Evolutionary conservation across 2,797 vertebrate species (phyloP).

Genomic region (Onychomys torridus): DNA sequence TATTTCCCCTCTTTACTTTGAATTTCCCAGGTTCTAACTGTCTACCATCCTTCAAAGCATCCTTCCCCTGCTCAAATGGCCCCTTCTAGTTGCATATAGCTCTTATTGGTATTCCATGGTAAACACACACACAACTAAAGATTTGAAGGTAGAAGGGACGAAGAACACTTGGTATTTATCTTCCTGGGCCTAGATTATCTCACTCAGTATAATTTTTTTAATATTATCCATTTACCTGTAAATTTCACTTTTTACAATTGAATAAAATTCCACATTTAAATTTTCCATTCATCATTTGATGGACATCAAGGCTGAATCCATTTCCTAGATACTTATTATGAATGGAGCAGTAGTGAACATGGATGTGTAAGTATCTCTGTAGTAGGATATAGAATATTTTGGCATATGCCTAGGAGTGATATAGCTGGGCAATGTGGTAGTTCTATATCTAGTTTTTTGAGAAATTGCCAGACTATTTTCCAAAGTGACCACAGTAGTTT

Average conservation of each 20-base stretch:
- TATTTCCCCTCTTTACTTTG: neutral
- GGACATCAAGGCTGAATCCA: neutral
- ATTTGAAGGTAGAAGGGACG: neutral
- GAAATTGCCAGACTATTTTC: neutral
- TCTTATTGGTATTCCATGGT: neutral
- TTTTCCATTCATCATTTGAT: neutral
- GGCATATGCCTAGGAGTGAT: neutral
- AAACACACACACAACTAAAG: neutral
- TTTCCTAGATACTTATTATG: neutral
- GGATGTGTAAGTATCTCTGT: neutral
- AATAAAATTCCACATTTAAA: neutral
- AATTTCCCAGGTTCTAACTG: neutral
- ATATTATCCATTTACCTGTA: neutral
- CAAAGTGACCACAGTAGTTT: neutral
- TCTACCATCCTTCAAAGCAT: neutral
- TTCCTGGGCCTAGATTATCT: neutral
- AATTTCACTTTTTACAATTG: neutral
- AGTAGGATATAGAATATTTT: neutral
- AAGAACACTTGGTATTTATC: neutral
- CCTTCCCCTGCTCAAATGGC: neutral
- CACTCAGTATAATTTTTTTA: neutral
- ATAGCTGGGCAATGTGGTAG: neutral
- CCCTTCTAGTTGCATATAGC: neutral
- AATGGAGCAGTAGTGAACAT: too few relatives aligned
- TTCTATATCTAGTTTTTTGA: neutral